Base-by-base conservation (phyloP, 2,113 vertebrate genomes). In the Machaerirhynchus nigripectus region DNA sequence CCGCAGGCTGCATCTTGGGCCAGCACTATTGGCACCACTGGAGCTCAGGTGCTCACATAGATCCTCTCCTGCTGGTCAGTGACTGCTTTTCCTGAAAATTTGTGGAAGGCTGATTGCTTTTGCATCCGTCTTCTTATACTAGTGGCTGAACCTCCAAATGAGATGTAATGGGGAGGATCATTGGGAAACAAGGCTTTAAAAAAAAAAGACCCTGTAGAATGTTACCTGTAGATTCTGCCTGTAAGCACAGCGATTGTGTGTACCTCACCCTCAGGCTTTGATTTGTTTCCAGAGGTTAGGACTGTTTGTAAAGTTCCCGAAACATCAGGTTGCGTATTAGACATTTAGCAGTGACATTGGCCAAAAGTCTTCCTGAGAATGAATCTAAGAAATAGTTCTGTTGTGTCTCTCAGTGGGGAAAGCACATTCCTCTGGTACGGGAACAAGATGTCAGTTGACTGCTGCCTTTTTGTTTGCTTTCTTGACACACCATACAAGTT, bases 1-100 rank as follows among this genome's bases (percentile, higher is more conserved):
- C 15, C 19, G 0, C 19, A 40, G 63, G 13, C 33, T 75, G 70
- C 28, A 22, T 52, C 28, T 67, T 24, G 46, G 46, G 35, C 57
- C 56, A 3, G 28, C 0, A 1, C 44, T 11, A 1, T 44, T 46
- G 35, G 24, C 57, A 64, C 50, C 1, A 1, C 31, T 8, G 28
- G 55, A 39, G 52, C 52, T 78, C 11, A 7, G 56, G 18, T 6
- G 2, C 31, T 46, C 11, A 1, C 26, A 59, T 24, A 18, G 40
- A 8, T 47, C 31, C 74, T 30, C 26, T 4, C 20, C 63, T 57
- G 40, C 53, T 60, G 37, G 14, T 35, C 52, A 23, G 28, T n/a
- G 39, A 15, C 69, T 59, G 22, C 31, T 82, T 78, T 46, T 63
- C 61, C 52, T 59, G 49, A 52, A 69, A 76, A 37, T 15, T 31